Evolutionary conservation across 2,888 invertebrate species (phyloP), one percentile per base, ranked within the genome.

Genomic region (Neelides folsomi): DNA sequence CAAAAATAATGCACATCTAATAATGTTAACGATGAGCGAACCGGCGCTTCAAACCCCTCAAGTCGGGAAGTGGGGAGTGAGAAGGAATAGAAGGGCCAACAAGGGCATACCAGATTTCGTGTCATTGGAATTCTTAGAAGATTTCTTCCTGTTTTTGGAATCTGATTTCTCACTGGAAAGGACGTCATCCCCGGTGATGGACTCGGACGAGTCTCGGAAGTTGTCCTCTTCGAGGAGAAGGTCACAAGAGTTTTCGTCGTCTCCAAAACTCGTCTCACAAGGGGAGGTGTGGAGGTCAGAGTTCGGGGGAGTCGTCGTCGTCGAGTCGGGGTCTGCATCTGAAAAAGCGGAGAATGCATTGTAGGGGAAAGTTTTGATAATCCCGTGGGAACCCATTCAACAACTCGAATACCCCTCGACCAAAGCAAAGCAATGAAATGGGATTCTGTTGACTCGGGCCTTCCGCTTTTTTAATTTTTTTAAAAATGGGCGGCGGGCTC

Each of bases 311-410:
- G 64, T 64, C 20, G 64, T 64, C 45, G 64, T 64, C 40, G 64
- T 64, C n/a, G 64, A 64, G 54, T 64, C 64, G 9, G 64, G 64
- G 49, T 64, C 64, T 53, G 61, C 59, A 57, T 64, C 64, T 64
- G 53, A 13, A 54, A 47, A 42, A 43, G 18, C 43, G 19, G 18
- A 43, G 27, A 43, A 9, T 49, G 37, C 42, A 42, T 44, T 50
- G 41, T 38, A 46, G 39, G 13, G 19, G 45, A 45, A 19, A 20
- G 37, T 37, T n/a, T n/a, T n/a, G n/a, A n/a, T n/a, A n/a, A 37
- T 38, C 19, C 13, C 15, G 15, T 39, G 15, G 39, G 45, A 44
- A 44, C 8, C 9, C 12, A 47, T 47, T 27, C 39, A 38, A 27
- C 27, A 27, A 27, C 27, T 27, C 27, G 27, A 7, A 27, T 27